Evolutionary conservation across 2,888 invertebrate species (phyloP).

Genomic region (Aleiodes alternator): DNA sequence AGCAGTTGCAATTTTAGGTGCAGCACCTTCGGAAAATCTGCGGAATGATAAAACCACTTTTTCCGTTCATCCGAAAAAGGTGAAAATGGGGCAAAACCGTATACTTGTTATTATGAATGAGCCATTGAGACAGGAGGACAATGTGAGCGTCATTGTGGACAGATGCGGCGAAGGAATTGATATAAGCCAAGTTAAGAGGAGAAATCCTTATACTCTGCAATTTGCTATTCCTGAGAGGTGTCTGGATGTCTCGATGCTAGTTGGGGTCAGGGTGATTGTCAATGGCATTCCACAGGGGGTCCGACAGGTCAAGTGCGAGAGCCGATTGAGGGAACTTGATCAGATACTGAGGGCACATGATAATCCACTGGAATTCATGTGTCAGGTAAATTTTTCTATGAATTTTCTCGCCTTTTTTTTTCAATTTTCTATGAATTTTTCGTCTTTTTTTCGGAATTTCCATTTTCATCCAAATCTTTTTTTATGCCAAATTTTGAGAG

Average conservation of each 20-base stretch:
- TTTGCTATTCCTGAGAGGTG: constrained; percentile 90
- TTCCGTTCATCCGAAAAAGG: constrained; percentile 86
- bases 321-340: constrained; percentile 87
- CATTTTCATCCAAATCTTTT: too few species aligned
- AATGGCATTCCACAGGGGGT: constrained; percentile 88
- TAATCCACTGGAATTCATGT: constrained; percentile 92
- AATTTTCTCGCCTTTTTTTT: background rate
- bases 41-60: constrained; percentile 81
- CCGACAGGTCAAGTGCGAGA: constrained; percentile 92
- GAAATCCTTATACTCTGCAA: constrained; percentile 90
- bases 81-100: constrained; percentile 88
- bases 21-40: constrained; percentile 58
- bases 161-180: constrained; percentile 88
- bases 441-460: too few species aligned
- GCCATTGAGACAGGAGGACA: constrained; percentile 86
- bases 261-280: constrained; percentile 88
- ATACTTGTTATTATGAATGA: constrained; percentile 88
- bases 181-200: constrained; percentile 84
- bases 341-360: constrained; percentile 86
- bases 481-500: too few species aligned
- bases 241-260: constrained; percentile 88
- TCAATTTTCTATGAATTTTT: too few species aligned
- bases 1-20: constrained; percentile 86
- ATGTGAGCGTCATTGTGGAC: constrained; percentile 86
- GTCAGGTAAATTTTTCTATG: constrained; percentile 79